phyloP scores from a whole-genome alignment of 1,140 invertebrate genomes.

The Lepidurus apus region DNA sequence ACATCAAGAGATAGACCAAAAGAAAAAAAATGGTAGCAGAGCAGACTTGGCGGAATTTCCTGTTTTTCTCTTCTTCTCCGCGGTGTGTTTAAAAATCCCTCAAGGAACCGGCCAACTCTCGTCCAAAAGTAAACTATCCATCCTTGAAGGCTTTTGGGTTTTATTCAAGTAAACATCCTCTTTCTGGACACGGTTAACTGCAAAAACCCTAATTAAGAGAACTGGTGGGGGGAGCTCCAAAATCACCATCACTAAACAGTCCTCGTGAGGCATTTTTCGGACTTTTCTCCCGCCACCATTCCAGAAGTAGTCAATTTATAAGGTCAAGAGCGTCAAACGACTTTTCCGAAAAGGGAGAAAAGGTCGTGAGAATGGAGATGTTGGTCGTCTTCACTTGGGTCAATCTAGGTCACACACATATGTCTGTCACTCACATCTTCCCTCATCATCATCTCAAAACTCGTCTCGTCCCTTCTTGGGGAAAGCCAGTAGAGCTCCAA shows the following conservation, averaged over 20 bases:
- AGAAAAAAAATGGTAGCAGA: neutral
- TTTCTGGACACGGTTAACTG: neutral
- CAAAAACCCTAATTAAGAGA: neutral
- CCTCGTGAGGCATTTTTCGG: neutral
- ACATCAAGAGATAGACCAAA: neutral
- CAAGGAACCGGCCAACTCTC: neutral
- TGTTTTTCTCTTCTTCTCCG: neutral
- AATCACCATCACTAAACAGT: neutral
- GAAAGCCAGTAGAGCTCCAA: neutral
- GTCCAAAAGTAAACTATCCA: slow-evolving; percentile 1
- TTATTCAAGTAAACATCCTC: slow-evolving; percentile 22
- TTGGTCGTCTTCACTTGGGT: neutral
- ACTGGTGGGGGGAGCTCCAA: neutral
- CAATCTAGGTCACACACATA: slow-evolving; percentile 8
- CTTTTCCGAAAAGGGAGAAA: no score
- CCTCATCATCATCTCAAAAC: neutral
- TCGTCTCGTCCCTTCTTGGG: neutral
- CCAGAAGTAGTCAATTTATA: neutral
- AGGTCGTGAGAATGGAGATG: slow-evolving; percentile 17
- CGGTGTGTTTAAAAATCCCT: neutral
- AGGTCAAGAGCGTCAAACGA: neutral
- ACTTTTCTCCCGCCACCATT: no score
- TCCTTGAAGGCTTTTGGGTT: neutral
- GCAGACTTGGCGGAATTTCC: neutral
- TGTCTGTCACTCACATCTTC: slow-evolving; percentile 7